Conservation (phyloP, 2,113 vertebrate genomes). For the Larimichthys polyactis region DNA sequence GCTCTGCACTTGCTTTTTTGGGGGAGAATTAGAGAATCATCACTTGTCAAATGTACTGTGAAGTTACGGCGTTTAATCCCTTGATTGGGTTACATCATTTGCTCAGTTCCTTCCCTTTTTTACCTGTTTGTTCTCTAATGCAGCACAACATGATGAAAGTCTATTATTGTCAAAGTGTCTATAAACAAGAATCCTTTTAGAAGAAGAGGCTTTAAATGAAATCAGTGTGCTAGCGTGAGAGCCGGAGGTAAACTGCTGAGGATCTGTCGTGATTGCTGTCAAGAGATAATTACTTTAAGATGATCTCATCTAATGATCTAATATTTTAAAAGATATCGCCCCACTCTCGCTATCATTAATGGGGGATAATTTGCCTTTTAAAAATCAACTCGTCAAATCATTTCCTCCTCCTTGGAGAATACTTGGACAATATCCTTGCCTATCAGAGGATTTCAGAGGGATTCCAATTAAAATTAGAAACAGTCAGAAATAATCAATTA, state of each 20-base stretch:
- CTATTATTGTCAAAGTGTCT: constrained; percentile 27
- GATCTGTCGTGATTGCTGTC: constrained; percentile 72
- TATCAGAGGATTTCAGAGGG: constrained; percentile 34
- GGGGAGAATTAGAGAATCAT: constrained; percentile 17
- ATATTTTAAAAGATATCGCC: constrained; percentile 66
- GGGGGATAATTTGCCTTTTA: constrained; percentile 45
- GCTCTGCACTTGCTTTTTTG: constrained; percentile 58
- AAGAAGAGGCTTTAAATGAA: constrained; percentile 54
- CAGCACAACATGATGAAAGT: constrained; percentile 38
- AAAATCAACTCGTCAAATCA: constrained; percentile 51
- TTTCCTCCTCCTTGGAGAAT: constrained; percentile 30
- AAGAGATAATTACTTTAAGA: constrained; percentile 71
- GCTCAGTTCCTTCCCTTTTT: constrained; percentile 20
- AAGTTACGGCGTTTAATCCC: constrained; percentile 1
- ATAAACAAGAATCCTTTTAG: constrained; percentile 40
- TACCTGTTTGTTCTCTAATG: constrained; percentile 36
- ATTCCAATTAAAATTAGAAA: constrained; percentile 42
- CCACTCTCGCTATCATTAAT: constrained; percentile 46
- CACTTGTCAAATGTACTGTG: constrained; percentile 36
- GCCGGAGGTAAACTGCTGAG: constrained; percentile 62
- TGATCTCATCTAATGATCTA: constrained; percentile 81
- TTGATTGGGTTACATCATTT: constrained; percentile 29
- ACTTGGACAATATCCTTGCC: neutral
- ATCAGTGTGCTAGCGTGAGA: constrained; percentile 77
- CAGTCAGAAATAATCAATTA: constrained; percentile 13